phyloP scores from a whole-genome alignment of 2,888 invertebrate genomes.

The Ligdia adustata region DNA sequence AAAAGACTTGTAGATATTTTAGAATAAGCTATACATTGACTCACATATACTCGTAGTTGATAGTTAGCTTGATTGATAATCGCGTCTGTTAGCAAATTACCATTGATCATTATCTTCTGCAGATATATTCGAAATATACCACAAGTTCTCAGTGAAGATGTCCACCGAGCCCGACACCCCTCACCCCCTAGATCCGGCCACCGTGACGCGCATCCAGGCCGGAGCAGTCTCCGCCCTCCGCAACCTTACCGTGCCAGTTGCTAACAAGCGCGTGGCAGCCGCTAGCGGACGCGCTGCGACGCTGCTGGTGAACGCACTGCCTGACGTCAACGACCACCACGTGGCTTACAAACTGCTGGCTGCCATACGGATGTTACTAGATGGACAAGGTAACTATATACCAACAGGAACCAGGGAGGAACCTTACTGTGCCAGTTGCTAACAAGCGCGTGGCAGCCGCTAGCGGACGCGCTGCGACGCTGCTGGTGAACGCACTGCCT shows the following conservation, averaged over 20 bases:
- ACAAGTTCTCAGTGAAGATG: constrained; percentile 44
- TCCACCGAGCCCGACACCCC: constrained; percentile 41
- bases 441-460: no score
- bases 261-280: constrained; percentile 90
- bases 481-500: no score
- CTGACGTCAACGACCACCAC: constrained; percentile 87
- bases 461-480: no score
- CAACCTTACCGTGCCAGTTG: constrained; percentile 88
- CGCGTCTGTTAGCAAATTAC: no score
- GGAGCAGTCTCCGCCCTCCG: constrained; percentile 91
- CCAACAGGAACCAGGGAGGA: neutral
- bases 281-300: constrained; percentile 84
- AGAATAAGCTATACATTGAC: no score
- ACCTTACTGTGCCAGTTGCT: no score
- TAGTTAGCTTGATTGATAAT: no score
- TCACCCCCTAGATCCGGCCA: constrained; percentile 43
- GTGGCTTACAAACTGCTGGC: constrained; percentile 95
- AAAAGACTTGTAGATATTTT: no score
- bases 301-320: constrained; percentile 87
- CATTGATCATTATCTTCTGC: no score
- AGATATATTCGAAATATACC: constrained; percentile 70
- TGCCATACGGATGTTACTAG: constrained; percentile 93
- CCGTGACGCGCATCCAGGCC: constrained; percentile 84
- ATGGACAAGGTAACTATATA: constrained; percentile 87
- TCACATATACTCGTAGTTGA: no score